These are phyloP conservation scores for Aricia artaxerxes DNA, from an alignment of 2,888 invertebrate genomes.

Conservation along the genomic window DNA sequence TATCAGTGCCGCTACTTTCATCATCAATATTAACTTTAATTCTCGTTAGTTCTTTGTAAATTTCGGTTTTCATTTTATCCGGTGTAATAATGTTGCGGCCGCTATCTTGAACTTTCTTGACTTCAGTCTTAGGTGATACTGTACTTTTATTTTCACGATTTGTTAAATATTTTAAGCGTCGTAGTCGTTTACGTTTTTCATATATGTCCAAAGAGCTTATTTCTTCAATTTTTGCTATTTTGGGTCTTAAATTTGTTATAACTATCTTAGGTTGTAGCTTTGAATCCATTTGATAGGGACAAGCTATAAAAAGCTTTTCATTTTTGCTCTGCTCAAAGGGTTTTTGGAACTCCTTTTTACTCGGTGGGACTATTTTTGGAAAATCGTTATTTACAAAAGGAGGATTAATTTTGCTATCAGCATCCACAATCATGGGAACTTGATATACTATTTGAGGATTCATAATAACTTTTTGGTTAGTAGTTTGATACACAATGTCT, in stretches of 20 bases:
- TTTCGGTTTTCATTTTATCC: conserved; percentile 64
- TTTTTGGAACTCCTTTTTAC: conserved; percentile 55
- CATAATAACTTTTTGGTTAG: conserved; percentile 63
- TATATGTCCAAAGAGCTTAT: conserved; percentile 76
- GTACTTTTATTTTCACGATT: conserved; percentile 51
- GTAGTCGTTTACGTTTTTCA: conserved; percentile 73
- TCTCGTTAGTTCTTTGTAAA: conserved; percentile 63
- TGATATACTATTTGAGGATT: conserved; percentile 70
- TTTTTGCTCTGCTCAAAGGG: conserved; percentile 54
- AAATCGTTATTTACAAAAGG: conserved; percentile 53
- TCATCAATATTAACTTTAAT: conserved; percentile 58
- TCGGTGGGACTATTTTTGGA: conserved; percentile 49
- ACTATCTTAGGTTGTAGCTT: conserved; percentile 67
- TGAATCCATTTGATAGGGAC: conserved; percentile 67
- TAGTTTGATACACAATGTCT: conserved; percentile 57
- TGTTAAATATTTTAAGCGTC: conserved; percentile 64
- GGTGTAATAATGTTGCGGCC: conserved; percentile 63
- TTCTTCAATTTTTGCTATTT: conserved; percentile 58
- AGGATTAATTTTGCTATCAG: conserved; percentile 56
- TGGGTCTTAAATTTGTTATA: conserved; percentile 62
- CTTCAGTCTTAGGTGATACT: conserved; percentile 49
- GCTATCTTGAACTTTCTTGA: conserved; percentile 49
- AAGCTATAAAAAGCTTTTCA: conserved; percentile 65
- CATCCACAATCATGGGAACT: conserved; percentile 64
- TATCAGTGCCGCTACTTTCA: conserved; percentile 67